A percentile compares a stretch with the other conserved stretches of the same genome.
These are phyloP conservation scores for Agapornis canus DNA, from an alignment of 2,797 vertebrate species.

Conservation along the genomic window DNA sequence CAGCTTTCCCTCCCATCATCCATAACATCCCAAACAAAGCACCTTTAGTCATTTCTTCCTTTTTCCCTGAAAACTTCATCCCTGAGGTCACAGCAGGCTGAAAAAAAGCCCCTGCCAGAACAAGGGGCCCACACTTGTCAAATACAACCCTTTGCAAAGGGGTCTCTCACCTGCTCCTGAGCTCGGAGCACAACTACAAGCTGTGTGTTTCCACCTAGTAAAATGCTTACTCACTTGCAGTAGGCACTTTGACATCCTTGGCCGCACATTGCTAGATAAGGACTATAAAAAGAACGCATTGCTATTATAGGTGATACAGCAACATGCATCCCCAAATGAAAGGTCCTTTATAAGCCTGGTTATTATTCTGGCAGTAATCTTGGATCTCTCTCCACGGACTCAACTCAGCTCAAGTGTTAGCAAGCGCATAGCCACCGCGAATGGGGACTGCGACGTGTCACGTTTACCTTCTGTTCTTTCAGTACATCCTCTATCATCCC, in stretches of 20 bases:
- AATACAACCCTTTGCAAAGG: neutral
- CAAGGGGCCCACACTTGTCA: neutral
- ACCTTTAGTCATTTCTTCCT: neutral
- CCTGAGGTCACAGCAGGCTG: neutral
- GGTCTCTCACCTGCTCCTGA: neutral
- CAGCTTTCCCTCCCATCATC: neutral
- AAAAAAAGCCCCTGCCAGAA: neutral
- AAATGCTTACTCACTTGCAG: slow-evolving; percentile 62
- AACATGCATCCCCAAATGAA: neutral
- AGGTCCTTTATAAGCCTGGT: slow-evolving; percentile 24
- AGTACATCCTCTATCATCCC: neutral
- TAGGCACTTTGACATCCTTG: slow-evolving; percentile 56
- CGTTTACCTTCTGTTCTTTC: neutral
- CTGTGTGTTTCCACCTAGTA: slow-evolving; percentile 40
- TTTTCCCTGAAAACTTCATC: neutral
- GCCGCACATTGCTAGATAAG: slow-evolving; percentile 55
- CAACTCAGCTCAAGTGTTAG: slow-evolving; percentile 6
- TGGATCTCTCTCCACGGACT: neutral
- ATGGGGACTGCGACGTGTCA: neutral
- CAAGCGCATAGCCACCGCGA: rapidly evolving
- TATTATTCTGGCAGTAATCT: slow-evolving; percentile 41
- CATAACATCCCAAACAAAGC: neutral
- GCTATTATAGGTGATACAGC: slow-evolving; percentile 32
- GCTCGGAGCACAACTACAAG: neutral
- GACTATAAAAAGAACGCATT: slow-evolving; percentile 7